phyloP scores from a whole-genome alignment of 2,888 invertebrate genomes.

The Drosophila neutralis region DNA sequence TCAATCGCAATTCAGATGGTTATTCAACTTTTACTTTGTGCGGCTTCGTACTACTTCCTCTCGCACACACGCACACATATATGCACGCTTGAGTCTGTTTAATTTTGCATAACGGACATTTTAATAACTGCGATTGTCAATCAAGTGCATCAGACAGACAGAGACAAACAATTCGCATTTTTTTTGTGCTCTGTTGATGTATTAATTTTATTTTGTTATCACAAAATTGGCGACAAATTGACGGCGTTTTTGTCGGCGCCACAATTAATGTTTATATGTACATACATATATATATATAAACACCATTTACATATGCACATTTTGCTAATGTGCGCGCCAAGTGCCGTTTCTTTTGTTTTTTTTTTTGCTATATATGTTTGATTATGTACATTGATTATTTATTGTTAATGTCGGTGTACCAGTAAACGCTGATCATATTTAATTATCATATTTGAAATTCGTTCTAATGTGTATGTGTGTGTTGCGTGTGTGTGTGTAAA shows the following conservation, averaged over 20 bases:
- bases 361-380: background rate
- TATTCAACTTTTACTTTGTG: slow-evolving; percentile 74
- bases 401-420: slow-evolving; percentile 33
- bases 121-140: slow-evolving; percentile 42
- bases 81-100: slow-evolving; percentile 24
- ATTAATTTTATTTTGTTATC: slow-evolving; percentile 53
- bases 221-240: slow-evolving; percentile 71
- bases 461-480: slow-evolving; percentile 9
- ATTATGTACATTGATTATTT: slow-evolving; percentile 27
- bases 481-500: slow-evolving; percentile 10
- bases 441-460: slow-evolving; percentile 39
- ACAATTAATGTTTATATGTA: slow-evolving; percentile 21
- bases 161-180: slow-evolving; percentile 25
- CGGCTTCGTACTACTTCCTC: slow-evolving; percentile 52
- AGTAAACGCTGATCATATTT: slow-evolving; percentile 22
- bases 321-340: slow-evolving; percentile 17
- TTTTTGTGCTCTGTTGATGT: slow-evolving; percentile 11
- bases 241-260: slow-evolving; percentile 43
- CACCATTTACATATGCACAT: background rate
- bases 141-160: background rate
- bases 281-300: background rate
- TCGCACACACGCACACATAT: slow-evolving; percentile 8
- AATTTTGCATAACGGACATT: slow-evolving; percentile 67
- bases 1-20: slow-evolving; percentile 70
- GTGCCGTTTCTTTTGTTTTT: slow-evolving; percentile 7